Percentiles rank a stretch among this genome's conserved stretches.
These are phyloP conservation scores for Enoplosus armatus DNA, from an alignment of 2,797 vertebrate species.

Conservation along the genomic window DNA sequence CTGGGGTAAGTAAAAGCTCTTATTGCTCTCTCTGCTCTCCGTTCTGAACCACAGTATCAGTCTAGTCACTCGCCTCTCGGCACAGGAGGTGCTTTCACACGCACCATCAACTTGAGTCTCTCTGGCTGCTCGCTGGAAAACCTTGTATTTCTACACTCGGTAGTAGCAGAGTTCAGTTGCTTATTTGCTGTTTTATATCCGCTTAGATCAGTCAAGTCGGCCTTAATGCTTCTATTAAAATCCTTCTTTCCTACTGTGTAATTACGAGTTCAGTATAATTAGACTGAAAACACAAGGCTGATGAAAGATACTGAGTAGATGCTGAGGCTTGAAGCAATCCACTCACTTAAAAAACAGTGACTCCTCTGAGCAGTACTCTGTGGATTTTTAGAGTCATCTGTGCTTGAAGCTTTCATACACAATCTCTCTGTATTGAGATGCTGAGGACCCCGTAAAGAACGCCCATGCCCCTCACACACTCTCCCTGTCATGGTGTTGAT, in stretches of 20 bases:
- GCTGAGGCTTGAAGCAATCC: constrained; percentile 32
- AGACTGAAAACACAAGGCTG: constrained; percentile 43
- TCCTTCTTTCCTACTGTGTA: constrained; percentile 33
- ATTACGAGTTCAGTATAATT: constrained; percentile 59
- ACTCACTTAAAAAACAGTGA: constrained; percentile 36
- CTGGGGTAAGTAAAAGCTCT: constrained; percentile 27
- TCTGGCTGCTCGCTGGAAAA: constrained; percentile 59
- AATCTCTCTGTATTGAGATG: constrained; percentile 40
- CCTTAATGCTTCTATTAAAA: constrained; percentile 47
- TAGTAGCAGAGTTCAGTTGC: constrained; percentile 26
- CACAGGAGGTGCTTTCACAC: constrained; percentile 60
- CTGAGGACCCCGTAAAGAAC: constrained; percentile 22
- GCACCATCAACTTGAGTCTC: constrained; percentile 59
- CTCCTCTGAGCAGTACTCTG: constrained; percentile 29
- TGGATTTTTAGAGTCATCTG: constrained; percentile 32
- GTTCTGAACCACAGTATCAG: constrained; percentile 35
- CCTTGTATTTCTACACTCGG: constrained; percentile 27
- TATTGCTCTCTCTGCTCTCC: constrained; percentile 27
- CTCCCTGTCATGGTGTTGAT: constrained; percentile 40
- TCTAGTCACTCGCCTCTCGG: constrained; percentile 36
- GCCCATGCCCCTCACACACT: constrained; percentile 30
- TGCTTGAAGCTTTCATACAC: constrained; percentile 37
- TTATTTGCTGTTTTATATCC: constrained; percentile 52
- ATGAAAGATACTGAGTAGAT: constrained; percentile 40
- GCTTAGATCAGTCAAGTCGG: constrained; percentile 50